phyloP scores from a whole-genome alignment of 2,888 invertebrate species.

The Orthosia incerta region DNA sequence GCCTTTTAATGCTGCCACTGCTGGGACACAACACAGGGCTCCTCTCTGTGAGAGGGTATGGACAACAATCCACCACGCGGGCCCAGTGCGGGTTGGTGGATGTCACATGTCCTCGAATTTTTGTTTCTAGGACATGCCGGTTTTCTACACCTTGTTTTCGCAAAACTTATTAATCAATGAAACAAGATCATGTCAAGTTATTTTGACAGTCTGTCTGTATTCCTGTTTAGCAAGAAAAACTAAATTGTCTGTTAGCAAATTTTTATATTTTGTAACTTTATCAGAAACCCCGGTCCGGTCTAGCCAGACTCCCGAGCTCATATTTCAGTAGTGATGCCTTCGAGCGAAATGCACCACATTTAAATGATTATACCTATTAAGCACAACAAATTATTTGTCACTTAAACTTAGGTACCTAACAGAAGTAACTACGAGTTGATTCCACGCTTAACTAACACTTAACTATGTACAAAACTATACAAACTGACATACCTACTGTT shows the following conservation, averaged over 20 bases:
- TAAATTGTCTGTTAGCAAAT: not conserved
- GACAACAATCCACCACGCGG: no score
- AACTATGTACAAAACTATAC: constrained; percentile 51
- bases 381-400: constrained; percentile 27
- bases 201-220: not conserved
- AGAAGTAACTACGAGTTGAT: constrained; percentile 17
- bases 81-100: no score
- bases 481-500: constrained; percentile 6
- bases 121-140: no score
- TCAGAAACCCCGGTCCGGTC: no score
- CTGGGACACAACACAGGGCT: no score
- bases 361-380: constrained; percentile 6
- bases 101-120: no score
- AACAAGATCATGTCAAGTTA: not conserved
- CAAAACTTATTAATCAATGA: not conserved
- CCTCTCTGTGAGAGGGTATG: no score
- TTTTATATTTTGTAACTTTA: not conserved
- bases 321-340: not conserved
- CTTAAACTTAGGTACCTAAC: not conserved
- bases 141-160: not conserved
- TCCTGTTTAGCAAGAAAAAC: no score
- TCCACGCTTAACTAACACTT: constrained; percentile 29
- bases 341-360: not conserved
- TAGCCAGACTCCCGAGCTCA: no score
- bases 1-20: no score